Evolutionary conservation across 2,888 invertebrate genomes (phyloP), one percentile per base, ranked within the genome.

Genomic region (Gerris lacustris): DNA sequence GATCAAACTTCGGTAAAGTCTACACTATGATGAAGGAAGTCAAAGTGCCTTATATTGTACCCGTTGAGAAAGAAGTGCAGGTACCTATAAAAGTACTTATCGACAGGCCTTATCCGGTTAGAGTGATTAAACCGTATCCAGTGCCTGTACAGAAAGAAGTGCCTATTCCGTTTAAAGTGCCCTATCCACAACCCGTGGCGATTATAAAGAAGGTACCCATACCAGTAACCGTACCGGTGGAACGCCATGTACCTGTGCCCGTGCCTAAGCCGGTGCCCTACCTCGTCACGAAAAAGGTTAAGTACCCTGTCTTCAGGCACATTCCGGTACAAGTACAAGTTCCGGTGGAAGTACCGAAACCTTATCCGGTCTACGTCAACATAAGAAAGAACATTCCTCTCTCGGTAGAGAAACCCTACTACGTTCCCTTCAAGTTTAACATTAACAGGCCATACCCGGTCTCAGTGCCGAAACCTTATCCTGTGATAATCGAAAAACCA

Each of bases 41-140:
- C 5, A 70, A 72, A 9, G 76, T 75, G 43, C 77, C 77, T 15
- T 77, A 75, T 71, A 75, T 77, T 1, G 77, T 77, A 5, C 75
- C 74, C 43, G 75, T 75, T 0, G 73, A 73, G 69, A 76, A 76
- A 70, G 73, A 74, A 63, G 72, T 76, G 2, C 75, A 71, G 0
- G 73, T 75, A n/a, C 75, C 76, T 4, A 70, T 73, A 55, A 75
- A 75, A 66, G 75, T 75, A 1, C 75, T 72, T 6, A 74, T 75
- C n/a, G 75, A 75, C 44, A 70, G 75, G 15, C 76, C 76, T n/a
- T 75, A 75, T 70, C 75, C 75, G 2, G 76, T 76, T 11, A 73
- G 74, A 70, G 73, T 76, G 5, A 73, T 73, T 67, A 76, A 76
- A 69, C 43, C 44, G 67, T 67, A 67, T 31, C 72, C 76, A 9